These are phyloP conservation scores for Sphaeridia pumilis DNA, from an alignment of 2,888 invertebrate species.

Conservation along the genomic window DNA sequence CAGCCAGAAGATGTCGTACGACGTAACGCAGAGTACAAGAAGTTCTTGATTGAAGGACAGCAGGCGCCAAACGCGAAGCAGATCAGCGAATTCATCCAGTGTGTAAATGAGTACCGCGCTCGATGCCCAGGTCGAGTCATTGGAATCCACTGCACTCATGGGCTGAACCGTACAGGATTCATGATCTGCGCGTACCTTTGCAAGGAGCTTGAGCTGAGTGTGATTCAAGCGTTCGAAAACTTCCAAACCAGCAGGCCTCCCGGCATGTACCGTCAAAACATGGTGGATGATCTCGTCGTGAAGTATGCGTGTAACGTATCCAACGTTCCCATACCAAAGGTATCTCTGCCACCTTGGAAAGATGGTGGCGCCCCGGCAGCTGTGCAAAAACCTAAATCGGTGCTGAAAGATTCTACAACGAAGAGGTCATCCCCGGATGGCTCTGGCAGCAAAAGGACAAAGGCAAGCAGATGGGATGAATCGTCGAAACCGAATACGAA, in stretches of 20 bases:
- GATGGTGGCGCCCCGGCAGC: not conserved
- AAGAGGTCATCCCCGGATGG: not conserved
- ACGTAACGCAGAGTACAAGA: constrained; percentile 67
- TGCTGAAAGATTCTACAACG: not conserved
- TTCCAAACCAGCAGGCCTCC: constrained; percentile 69
- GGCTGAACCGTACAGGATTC: constrained; percentile 96
- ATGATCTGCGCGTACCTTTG: constrained; percentile 84
- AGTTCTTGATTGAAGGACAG: constrained; percentile 80
- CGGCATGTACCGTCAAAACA: constrained; percentile 92
- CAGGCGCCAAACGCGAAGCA: constrained; percentile 82
- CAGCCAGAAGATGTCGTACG: constrained; percentile 62
- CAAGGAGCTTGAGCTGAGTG: constrained; percentile 65
- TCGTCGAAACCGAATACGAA: no score
- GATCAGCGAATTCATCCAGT: constrained; percentile 64
- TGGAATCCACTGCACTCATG: constrained; percentile 93
- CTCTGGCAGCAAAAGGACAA: not conserved
- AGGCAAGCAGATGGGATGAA: not conserved
- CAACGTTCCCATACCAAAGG: not conserved
- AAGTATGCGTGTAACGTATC: constrained; percentile 6
- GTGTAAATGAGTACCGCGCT: constrained; percentile 65
- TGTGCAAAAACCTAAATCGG: not conserved
- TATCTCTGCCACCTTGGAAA: constrained; percentile 11
- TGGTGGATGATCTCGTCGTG: constrained; percentile 11
- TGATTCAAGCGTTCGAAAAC: constrained; percentile 67
- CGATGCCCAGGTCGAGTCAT: constrained; percentile 66